Percentiles rank a stretch among this genome's conserved stretches.
Evolutionary conservation across 2,888 invertebrate genomes (phyloP).

Genomic region (Melangyna quadrimaculata): DNA sequence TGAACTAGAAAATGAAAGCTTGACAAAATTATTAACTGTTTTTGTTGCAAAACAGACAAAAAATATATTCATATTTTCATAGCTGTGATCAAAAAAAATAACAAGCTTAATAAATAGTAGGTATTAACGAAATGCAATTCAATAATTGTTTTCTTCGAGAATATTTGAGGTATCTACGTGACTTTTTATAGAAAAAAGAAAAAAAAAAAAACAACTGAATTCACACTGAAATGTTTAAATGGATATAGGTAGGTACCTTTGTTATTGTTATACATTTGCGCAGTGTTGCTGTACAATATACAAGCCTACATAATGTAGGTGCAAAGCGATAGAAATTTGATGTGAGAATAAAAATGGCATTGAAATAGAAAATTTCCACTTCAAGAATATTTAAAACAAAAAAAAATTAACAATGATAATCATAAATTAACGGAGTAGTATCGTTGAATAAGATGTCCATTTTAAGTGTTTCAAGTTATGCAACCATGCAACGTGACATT

Average conservation of each 20-base stretch:
- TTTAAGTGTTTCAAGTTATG: background rate
- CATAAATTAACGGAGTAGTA: background rate
- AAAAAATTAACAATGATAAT: background rate
- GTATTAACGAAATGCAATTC: background rate
- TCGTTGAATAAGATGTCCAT: background rate
- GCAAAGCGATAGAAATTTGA: background rate
- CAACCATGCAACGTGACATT: background rate
- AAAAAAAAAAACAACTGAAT: background rate
- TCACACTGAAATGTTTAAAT: background rate
- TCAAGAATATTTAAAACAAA: background rate
- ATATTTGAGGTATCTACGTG: background rate
- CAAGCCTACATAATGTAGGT: background rate
- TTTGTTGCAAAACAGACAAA: background rate
- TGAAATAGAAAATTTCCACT: background rate
- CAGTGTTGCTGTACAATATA: background rate
- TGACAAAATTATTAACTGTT: too few species aligned
- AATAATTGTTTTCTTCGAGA: background rate
- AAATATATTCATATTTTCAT: background rate
- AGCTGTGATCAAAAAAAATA: background rate
- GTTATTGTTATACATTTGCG: background rate
- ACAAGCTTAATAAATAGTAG: background rate
- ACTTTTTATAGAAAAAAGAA: background rate
- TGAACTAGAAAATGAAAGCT: background rate
- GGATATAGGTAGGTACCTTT: too few species aligned
- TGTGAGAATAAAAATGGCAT: background rate